Evolutionary conservation across 2,888 invertebrate species (phyloP).

Genomic region (Drosophila mettleri): DNA sequence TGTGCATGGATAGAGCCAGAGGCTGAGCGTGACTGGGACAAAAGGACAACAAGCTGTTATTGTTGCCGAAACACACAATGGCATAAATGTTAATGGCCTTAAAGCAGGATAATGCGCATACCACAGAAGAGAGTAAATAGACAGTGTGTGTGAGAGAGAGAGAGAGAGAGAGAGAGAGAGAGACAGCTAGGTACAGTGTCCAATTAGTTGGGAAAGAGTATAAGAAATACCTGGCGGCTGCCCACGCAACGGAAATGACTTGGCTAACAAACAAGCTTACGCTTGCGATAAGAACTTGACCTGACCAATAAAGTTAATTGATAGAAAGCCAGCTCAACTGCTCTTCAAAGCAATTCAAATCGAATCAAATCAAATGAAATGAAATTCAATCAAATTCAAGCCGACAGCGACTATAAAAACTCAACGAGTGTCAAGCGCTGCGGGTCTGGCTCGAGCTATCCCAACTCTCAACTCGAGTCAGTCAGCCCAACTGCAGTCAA

Average conservation of each 20-base stretch:
- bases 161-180: background rate
- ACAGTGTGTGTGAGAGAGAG: background rate
- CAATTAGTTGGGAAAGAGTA: slow-evolving; percentile 32
- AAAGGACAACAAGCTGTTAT: slow-evolving; percentile 53
- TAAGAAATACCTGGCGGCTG: background rate
- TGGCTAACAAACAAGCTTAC: slow-evolving; percentile 31
- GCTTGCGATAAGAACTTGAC: slow-evolving; percentile 57
- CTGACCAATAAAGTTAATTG: slow-evolving; percentile 57
- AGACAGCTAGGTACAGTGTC: background rate
- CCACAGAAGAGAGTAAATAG: background rate
- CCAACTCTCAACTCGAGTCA: slow-evolving; percentile 6
- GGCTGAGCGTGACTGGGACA: slow-evolving; percentile 39
- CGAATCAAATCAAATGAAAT: slow-evolving; percentile 44
- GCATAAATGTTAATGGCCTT: slow-evolving; percentile 45
- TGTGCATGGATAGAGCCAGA: slow-evolving; percentile 10
- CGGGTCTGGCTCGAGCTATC: slow-evolving; percentile 28
- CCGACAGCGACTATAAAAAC: slow-evolving; percentile 78
- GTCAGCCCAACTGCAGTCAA: slow-evolving; percentile 17
- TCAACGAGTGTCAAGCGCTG: slow-evolving; percentile 62
- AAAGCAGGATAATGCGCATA: slow-evolving; percentile 52
- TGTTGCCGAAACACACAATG: slow-evolving; percentile 56
- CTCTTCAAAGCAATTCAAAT: slow-evolving; percentile 21
- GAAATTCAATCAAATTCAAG: slow-evolving; percentile 57
- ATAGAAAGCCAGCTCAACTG: slow-evolving; percentile 53
- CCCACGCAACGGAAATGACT: slow-evolving; percentile 59